These are phyloP conservation scores for Lanistes nyassanus DNA, from an alignment of 1,140 invertebrate genomes.

Conservation along the genomic window DNA sequence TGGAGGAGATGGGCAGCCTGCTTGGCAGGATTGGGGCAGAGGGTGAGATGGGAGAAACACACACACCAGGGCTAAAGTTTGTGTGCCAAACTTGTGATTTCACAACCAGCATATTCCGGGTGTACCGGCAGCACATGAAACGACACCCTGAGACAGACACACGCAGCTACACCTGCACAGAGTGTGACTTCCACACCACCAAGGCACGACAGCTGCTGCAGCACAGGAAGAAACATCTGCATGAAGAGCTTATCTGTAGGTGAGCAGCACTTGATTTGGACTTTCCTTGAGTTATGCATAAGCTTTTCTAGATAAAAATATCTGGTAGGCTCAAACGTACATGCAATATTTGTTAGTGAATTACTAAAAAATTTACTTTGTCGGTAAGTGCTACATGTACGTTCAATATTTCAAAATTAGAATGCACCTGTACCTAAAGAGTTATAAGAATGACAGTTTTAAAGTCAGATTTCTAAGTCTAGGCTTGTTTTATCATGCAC, in stretches of 20 bases:
- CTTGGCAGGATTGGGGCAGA: neutral
- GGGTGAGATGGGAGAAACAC: slow-evolving; percentile 7
- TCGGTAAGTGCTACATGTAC: too few relatives aligned
- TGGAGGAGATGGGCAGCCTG: slow-evolving; percentile 5
- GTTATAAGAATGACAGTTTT: too few relatives aligned
- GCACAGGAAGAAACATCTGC: slow-evolving; percentile 67
- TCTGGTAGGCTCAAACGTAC: too few relatives aligned
- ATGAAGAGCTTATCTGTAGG: slow-evolving; percentile 65
- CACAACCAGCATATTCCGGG: slow-evolving; percentile 24
- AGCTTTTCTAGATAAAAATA: too few relatives aligned
- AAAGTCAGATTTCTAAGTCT: too few relatives aligned
- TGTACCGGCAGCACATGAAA: slow-evolving; percentile 34
- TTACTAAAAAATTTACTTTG: too few relatives aligned
- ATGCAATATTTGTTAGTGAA: too few relatives aligned
- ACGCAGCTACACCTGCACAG: slow-evolving; percentile 44
- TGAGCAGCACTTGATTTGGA: neutral
- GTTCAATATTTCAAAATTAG: too few relatives aligned
- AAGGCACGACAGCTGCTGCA: slow-evolving; percentile 48
- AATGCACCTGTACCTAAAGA: too few relatives aligned
- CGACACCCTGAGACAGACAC: slow-evolving; percentile 32
- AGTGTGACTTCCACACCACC: slow-evolving; percentile 49
- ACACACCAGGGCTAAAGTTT: slow-evolving; percentile 29
- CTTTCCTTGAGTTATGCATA: neutral
- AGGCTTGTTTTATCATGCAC: too few relatives aligned
- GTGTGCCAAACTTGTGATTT: slow-evolving; percentile 50